Conservation (phyloP, 2,888 invertebrate species). For the Hermaeophaga mercurialis region DNA sequence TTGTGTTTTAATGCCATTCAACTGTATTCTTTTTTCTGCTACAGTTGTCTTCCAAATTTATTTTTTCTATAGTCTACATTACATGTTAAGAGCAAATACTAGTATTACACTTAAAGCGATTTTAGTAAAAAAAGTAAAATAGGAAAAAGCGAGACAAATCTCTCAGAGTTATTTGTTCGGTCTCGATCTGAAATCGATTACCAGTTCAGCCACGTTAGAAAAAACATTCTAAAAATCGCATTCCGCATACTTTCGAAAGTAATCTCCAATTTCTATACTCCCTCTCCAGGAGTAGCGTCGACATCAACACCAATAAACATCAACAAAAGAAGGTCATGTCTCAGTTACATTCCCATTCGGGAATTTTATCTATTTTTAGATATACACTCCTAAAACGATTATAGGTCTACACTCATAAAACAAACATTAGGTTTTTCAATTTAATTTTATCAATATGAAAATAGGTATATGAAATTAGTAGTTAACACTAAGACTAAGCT, state of each 20-base stretch:
- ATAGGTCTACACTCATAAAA: neutral
- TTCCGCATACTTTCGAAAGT: slow-evolving; percentile 3
- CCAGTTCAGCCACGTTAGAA: neutral
- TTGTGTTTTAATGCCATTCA: too few relatives aligned
- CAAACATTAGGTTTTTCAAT: too few relatives aligned
- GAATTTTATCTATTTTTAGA: slow-evolving; percentile 1
- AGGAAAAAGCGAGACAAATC: neutral
- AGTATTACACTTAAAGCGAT: neutral
- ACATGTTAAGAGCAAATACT: too few relatives aligned
- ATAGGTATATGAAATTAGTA: too few relatives aligned
- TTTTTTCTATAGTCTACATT: too few relatives aligned
- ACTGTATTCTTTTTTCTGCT: too few relatives aligned
- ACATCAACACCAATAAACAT: neutral
- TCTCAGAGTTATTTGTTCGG: neutral
- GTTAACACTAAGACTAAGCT: too few relatives aligned
- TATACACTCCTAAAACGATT: neutral
- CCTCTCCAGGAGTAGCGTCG: neutral
- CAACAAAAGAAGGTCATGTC: slow-evolving; percentile 3
- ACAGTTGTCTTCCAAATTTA: too few relatives aligned
- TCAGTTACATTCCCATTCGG: neutral
- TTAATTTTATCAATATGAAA: too few relatives aligned
- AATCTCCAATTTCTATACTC: neutral
- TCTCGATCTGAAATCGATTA: neutral
- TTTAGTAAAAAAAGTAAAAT: neutral
- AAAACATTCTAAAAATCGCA: slow-evolving; percentile 1